phyloP scores from a whole-genome alignment of 2,113 vertebrate species.

The Alectura lathami region DNA sequence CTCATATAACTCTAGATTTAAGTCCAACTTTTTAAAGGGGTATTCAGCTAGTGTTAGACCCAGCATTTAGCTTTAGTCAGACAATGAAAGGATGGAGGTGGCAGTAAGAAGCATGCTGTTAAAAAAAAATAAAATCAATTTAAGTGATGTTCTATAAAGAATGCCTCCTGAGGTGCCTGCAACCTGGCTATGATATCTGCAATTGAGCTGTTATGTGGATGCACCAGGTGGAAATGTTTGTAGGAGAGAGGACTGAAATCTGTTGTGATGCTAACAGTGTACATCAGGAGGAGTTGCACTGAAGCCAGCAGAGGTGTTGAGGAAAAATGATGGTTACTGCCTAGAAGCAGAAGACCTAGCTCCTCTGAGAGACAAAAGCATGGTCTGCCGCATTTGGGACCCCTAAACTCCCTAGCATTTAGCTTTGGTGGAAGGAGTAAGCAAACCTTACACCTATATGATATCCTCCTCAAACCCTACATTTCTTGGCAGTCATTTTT shows the following conservation, averaged over 20 bases:
- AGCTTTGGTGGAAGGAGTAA: background rate
- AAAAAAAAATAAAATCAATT: conserved; percentile 34
- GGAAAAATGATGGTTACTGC: background rate
- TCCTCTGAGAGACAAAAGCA: background rate
- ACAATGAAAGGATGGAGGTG: background rate
- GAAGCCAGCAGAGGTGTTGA: rapidly evolving
- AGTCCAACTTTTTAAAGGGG: conserved; percentile 1
- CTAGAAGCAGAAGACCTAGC: background rate
- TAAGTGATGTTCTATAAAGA: background rate
- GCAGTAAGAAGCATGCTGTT: background rate
- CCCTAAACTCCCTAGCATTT: background rate
- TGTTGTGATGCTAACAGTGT: background rate
- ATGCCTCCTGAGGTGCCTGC: background rate
- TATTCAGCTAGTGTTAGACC: background rate
- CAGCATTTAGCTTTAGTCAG: conserved; percentile 14
- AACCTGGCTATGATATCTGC: background rate
- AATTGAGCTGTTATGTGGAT: background rate
- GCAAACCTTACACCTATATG: background rate
- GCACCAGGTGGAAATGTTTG: background rate
- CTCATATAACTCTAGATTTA: background rate
- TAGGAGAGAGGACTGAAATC: background rate
- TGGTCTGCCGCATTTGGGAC: rapidly evolving
- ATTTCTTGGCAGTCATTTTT: background rate
- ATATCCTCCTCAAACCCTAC: background rate
- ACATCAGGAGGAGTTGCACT: background rate